phyloP scores from a whole-genome alignment of 2,888 invertebrate genomes.

The Liodrosophila aerea region DNA sequence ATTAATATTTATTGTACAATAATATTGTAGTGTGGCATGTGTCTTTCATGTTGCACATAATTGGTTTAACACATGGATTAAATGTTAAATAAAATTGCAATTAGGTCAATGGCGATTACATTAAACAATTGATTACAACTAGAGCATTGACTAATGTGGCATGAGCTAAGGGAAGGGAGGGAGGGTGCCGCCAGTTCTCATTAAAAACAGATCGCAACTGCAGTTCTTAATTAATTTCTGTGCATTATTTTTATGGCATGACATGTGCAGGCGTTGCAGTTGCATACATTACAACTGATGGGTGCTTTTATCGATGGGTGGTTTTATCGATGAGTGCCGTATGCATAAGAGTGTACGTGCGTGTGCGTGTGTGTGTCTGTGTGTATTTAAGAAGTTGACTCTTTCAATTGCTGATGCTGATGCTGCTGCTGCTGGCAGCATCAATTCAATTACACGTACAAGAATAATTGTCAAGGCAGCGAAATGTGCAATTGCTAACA shows the following conservation, averaged over 20 bases:
- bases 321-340: not conserved
- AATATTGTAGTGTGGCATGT: too few relatives aligned
- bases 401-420: conserved; percentile 5
- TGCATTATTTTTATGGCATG: conserved; percentile 10
- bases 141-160: too few relatives aligned
- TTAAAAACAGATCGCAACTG: not conserved
- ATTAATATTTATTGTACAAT: too few relatives aligned
- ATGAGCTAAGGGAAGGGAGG: too few relatives aligned
- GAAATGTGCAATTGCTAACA: conserved; percentile 38
- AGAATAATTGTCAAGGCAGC: conserved; percentile 52
- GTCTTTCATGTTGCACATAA: too few relatives aligned
- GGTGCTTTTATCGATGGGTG: too few relatives aligned
- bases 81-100: too few relatives aligned
- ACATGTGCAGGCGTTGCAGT: conserved; percentile 5
- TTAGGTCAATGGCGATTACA: too few relatives aligned
- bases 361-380: not conserved
- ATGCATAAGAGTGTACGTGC: not conserved
- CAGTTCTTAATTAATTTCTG: conserved; percentile 16
- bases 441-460: conserved; percentile 62
- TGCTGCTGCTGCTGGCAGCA: conserved; percentile 29
- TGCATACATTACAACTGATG: conserved; percentile 12
- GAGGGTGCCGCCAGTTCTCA: too few relatives aligned
- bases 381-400: not conserved
- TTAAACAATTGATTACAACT: too few relatives aligned
- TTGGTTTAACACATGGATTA: too few relatives aligned